Conservation (phyloP, 2,888 invertebrate species). For the Lysandra coridon region DNA sequence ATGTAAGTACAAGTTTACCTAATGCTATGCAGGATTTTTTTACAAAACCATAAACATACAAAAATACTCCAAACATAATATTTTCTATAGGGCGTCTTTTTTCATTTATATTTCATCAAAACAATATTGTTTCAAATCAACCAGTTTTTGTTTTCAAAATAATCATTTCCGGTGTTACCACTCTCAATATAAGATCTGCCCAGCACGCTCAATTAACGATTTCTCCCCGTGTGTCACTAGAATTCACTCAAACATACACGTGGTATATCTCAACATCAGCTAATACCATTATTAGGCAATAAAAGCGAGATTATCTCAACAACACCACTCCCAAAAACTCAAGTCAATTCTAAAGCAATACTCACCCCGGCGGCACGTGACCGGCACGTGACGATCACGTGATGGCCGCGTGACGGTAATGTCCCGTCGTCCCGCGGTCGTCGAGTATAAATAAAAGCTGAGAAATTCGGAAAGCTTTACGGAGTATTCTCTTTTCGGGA, state of each 20-base stretch:
- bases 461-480: slow-evolving; percentile 28
- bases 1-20: too few relatives aligned
- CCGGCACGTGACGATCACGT: slow-evolving; percentile 53
- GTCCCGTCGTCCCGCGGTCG: slow-evolving; percentile 52
- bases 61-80: too few relatives aligned
- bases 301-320: slow-evolving; percentile 31
- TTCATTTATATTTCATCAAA: too few relatives aligned
- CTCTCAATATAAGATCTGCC: neutral
- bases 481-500: neutral
- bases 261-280: slow-evolving; percentile 5
- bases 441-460: slow-evolving; percentile 50
- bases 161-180: neutral
- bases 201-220: neutral
- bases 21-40: too few relatives aligned
- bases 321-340: slow-evolving; percentile 36
- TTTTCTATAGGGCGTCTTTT: too few relatives aligned
- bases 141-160: too few relatives aligned
- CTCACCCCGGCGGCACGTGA: slow-evolving; percentile 52
- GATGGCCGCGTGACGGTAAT: slow-evolving; percentile 51
- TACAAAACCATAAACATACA: too few relatives aligned
- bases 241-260: slow-evolving; percentile 30
- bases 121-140: too few relatives aligned
- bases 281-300: slow-evolving; percentile 26
- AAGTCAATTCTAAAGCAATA: slow-evolving; percentile 51
- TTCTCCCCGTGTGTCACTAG: neutral